A percentile compares a stretch with the other conserved stretches of the same genome.
Conservation (phyloP, 2,888 invertebrate genomes). For the Ashinkailepas kermadecensis region DNA sequence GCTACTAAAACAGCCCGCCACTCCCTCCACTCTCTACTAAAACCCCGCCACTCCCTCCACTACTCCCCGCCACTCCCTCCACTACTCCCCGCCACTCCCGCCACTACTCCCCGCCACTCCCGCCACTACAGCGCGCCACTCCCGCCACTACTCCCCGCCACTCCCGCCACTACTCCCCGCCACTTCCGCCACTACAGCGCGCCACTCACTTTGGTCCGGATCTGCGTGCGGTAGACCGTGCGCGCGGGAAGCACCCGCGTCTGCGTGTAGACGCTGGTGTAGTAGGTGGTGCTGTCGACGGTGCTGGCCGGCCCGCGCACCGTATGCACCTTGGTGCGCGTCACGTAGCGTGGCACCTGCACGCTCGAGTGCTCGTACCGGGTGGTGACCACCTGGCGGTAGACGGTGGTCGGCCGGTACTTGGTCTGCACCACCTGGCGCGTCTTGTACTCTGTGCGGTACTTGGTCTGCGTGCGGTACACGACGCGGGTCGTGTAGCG, state of each 20-base stretch:
- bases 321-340: background rate
- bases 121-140: too few relatives aligned
- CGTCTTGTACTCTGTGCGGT: background rate
- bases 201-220: background rate
- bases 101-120: too few relatives aligned
- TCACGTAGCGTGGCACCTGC: background rate
- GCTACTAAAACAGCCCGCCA: too few relatives aligned
- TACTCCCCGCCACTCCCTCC: too few relatives aligned
- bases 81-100: too few relatives aligned
- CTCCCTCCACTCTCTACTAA: too few relatives aligned
- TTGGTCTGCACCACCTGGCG: background rate
- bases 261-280: background rate
- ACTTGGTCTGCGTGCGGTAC: background rate
- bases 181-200: too few relatives aligned
- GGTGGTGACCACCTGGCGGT: background rate
- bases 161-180: too few relatives aligned
- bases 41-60: too few relatives aligned
- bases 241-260: background rate
- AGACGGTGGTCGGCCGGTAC: slow-evolving; percentile 14
- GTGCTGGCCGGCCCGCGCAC: slow-evolving; percentile 4
- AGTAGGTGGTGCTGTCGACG: background rate
- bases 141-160: too few relatives aligned
- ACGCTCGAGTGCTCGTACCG: background rate
- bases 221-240: background rate
- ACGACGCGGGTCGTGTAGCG: background rate